Conservation (phyloP, 2,888 invertebrate species). For the Drosophila robusta region DNA sequence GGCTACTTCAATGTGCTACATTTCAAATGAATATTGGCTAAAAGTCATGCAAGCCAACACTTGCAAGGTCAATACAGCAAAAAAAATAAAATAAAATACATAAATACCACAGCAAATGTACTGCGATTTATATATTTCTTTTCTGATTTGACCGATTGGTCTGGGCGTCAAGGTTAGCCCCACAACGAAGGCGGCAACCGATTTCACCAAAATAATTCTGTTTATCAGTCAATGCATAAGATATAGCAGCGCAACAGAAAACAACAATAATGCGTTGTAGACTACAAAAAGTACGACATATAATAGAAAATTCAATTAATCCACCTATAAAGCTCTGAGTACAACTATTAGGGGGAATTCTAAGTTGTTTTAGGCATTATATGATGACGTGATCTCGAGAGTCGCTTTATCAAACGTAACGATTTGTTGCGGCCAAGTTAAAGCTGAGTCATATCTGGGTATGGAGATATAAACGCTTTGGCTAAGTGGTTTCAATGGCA, state of each 20-base stretch:
- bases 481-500: conserved; percentile 60
- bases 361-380: background rate
- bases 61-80: conserved; percentile 48
- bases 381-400: conserved; percentile 65
- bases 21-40: conserved; percentile 30
- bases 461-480: conserved; percentile 32
- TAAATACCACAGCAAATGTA: conserved; percentile 14
- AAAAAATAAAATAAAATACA: conserved; percentile 2
- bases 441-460: conserved; percentile 35
- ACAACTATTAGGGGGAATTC: background rate
- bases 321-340: background rate
- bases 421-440: background rate
- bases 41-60: conserved; percentile 35
- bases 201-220: conserved; percentile 21
- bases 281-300: background rate
- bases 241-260: conserved; percentile 4
- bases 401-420: conserved; percentile 19
- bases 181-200: conserved; percentile 24
- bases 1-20: conserved; percentile 53
- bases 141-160: conserved; percentile 70
- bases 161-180: conserved; percentile 62
- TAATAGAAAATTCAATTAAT: background rate
- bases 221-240: conserved; percentile 27
- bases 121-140: conserved; percentile 24
- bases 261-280: conserved; percentile 10